These are phyloP conservation scores for Cryptocheilus praepositus DNA, from an alignment of 2,888 invertebrate genomes.

Conservation along the genomic window DNA sequence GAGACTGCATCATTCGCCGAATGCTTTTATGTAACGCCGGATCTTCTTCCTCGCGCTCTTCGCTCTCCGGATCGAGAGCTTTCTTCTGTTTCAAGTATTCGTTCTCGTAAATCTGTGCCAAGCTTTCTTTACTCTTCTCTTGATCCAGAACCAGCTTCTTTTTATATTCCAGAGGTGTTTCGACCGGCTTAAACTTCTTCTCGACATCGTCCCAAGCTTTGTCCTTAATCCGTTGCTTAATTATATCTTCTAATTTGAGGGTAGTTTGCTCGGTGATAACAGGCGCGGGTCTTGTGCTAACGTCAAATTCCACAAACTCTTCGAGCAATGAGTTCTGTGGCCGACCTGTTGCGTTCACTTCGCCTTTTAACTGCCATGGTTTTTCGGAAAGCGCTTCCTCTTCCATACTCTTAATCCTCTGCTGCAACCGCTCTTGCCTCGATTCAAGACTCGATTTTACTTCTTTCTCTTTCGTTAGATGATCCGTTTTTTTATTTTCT, in stretches of 20 bases:
- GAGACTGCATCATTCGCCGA: conserved; percentile 81
- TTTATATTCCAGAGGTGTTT: conserved; percentile 89
- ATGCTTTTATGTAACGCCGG: conserved; percentile 89
- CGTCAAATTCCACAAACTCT: conserved; percentile 93
- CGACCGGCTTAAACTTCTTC: conserved; percentile 88
- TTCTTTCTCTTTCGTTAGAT: conserved; percentile 6
- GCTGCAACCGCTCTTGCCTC: conserved; percentile 83
- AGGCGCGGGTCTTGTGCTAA: conserved; percentile 89
- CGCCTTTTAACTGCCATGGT: conserved; percentile 96
- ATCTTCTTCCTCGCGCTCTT: conserved; percentile 80
- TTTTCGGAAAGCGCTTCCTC: conserved; percentile 86
- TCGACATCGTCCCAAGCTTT: conserved; percentile 96
- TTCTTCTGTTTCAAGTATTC: conserved; percentile 85
- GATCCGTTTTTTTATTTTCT: conserved; percentile 49
- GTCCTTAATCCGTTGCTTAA: conserved; percentile 93
- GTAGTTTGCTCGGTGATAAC: conserved; percentile 95
- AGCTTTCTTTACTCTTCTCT: conserved; percentile 94
- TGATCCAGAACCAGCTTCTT: conserved; percentile 93
- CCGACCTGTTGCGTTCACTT: conserved; percentile 85
- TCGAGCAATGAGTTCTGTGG: conserved; percentile 95
- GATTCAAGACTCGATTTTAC: conserved; percentile 83
- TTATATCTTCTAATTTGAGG: conserved; percentile 90
- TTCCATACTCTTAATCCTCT: conserved; percentile 84
- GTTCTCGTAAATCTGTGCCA: conserved; percentile 95
- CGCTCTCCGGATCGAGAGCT: conserved; percentile 76